A percentile compares a stretch with the other conserved stretches of the same genome.
Conservation (phyloP, 2,888 invertebrate species). For the Seira musarum region DNA sequence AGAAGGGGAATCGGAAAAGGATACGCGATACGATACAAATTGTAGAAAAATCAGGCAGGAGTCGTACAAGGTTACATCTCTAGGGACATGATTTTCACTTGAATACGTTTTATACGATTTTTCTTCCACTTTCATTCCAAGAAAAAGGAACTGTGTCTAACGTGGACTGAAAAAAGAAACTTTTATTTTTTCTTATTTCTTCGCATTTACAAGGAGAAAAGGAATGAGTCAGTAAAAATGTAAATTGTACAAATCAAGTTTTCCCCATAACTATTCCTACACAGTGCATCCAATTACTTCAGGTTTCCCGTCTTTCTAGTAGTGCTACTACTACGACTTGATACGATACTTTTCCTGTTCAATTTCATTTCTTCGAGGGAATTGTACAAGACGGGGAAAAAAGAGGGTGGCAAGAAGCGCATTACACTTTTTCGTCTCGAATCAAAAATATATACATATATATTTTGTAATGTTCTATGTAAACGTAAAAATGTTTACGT, state of each 20-base stretch:
- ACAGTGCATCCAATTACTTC: constrained; percentile 44
- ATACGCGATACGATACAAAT: constrained; percentile 35
- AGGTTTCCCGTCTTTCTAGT: no score
- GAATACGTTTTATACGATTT: constrained; percentile 12
- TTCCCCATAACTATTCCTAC: not conserved
- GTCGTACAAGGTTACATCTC: constrained; percentile 39
- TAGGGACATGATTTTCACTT: constrained; percentile 40
- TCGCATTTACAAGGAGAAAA: constrained; percentile 21
- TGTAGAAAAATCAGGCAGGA: constrained; percentile 38
- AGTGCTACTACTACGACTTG: no score
- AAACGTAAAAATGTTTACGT: no score
- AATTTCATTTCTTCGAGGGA: constrained; percentile 19
- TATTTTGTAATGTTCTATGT: no score
- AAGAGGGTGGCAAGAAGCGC: no score
- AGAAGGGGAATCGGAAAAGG: not conserved
- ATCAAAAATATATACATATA: no score
- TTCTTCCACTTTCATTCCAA: constrained; percentile 11
- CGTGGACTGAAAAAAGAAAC: no score
- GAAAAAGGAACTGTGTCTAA: not conserved
- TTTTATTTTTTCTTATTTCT: no score
- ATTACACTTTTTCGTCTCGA: no score
- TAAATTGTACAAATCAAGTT: constrained; percentile 56
- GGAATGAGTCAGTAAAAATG: no score
- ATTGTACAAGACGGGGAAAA: no score
- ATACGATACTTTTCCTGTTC: not conserved